Base-by-base conservation (phyloP, 2,113 vertebrate species). In the Eretmochelys imbricata region DNA sequence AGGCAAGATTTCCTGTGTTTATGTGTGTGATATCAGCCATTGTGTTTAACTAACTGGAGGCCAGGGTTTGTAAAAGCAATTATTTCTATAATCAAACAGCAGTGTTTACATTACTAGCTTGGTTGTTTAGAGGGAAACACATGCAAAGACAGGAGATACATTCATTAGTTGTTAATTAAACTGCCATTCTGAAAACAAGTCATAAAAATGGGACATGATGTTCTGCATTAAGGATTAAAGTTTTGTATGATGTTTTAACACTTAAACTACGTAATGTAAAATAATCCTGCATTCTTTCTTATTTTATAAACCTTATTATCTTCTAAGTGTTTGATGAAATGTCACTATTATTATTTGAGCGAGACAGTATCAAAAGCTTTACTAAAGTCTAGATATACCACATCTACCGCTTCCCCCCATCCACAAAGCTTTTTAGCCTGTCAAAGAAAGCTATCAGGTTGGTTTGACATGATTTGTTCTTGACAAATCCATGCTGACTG, bases 141-240 rank as follows among this genome's bases (percentile, higher is more conserved):
- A 0, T 95, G 83, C 38, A 55, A 95, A 89, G 81, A 92, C 95
- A 90, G 22, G 2, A 94, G 87, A 82, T 53, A 76, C 87, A 17
- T 79, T 93, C 55, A 78, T 94, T 88, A 94, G 89, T 92, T 85
- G 82, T 88, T 94, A 95, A 93, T 95, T 93, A 94, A 95, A n/a
- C 82, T 8, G 35, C 89, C 91, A 72, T 31, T 84, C 82, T 92
- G 90, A 81, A 93, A 95, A 82, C 80, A 65, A 88, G 54, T 89
- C 0, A 0, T 94, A 93, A 81, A 75, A 35, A 48, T n/a, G 55
- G 80, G 91, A 83, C 69, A 88, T 62, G 29, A 35, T 2, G 6
- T 82, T 75, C 87, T 38, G 14, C 89, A 62, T 91, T 85, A 91
- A 88, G 89, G n/a, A 89, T 90, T 92, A 84, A 89, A 94, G 7